Conservation (phyloP, 2,888 invertebrate species). For the Volucella zonaria region DNA sequence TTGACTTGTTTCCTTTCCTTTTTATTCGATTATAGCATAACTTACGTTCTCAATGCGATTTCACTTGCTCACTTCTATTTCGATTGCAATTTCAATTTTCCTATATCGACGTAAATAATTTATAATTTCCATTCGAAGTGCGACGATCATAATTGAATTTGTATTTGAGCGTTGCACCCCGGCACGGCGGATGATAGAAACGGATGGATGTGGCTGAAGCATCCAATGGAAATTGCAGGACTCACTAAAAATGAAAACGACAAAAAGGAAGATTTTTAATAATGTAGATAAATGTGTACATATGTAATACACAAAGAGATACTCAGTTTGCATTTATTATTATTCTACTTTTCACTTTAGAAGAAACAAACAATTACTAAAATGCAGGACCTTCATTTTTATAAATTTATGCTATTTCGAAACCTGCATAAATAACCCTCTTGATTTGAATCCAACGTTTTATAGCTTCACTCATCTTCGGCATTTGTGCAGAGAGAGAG, state of each 20-base stretch:
- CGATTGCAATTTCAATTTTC: constrained; percentile 69
- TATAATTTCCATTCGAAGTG: constrained; percentile 69
- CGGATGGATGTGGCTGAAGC: constrained; percentile 67
- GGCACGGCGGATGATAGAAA: constrained; percentile 43
- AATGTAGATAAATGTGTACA: no score
- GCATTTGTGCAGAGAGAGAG: neutral
- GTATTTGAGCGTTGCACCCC: constrained; percentile 54
- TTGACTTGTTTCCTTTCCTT: constrained; percentile 55
- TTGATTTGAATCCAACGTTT: constrained; percentile 59
- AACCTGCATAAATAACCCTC: constrained; percentile 53
- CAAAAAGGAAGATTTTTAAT: constrained; percentile 1
- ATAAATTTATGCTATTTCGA: constrained; percentile 20
- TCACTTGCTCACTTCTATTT: constrained; percentile 60
- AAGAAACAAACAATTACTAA: constrained; percentile 8
- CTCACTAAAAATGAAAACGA: constrained; percentile 70
- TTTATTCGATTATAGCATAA: constrained; percentile 26
- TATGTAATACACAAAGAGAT: constrained; percentile 38
- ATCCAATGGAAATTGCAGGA: constrained; percentile 72
- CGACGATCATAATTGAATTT: constrained; percentile 70
- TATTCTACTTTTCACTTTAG: constrained; percentile 10
- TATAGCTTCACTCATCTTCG: constrained; percentile 52
- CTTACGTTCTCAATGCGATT: constrained; percentile 30
- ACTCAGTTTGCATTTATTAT: constrained; percentile 3
- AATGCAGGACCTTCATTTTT: constrained; percentile 3
- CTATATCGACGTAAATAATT: constrained; percentile 64